Conservation (phyloP, 2,888 invertebrate species). For the Eudemis profundana region DNA sequence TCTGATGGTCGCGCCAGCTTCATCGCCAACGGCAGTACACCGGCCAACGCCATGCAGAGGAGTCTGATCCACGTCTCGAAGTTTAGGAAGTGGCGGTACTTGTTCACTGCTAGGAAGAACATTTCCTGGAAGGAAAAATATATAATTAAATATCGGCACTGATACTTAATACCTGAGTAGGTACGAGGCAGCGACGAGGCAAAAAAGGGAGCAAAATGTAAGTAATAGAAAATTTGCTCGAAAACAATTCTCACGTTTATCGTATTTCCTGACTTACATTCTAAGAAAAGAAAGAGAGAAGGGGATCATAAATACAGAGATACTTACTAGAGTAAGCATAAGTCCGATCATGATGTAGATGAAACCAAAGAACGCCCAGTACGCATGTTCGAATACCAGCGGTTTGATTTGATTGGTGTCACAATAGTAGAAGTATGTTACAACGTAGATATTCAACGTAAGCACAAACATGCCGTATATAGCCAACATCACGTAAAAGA, state of each 20-base stretch:
- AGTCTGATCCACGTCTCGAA: constrained; percentile 85
- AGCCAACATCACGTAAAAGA: constrained; percentile 63
- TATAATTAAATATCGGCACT: too few species aligned
- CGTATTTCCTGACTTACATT: too few species aligned
- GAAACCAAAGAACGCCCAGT: constrained; percentile 25
- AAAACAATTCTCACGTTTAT: too few species aligned
- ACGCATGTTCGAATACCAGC: constrained; percentile 8
- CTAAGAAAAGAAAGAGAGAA: too few species aligned
- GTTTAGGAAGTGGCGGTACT: constrained; percentile 79
- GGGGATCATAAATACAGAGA: not conserved
- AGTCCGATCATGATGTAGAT: constrained; percentile 36
- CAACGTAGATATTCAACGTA: constrained; percentile 61
- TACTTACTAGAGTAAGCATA: constrained; percentile 37
- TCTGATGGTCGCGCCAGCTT: constrained; percentile 53
- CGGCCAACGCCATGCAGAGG: constrained; percentile 72
- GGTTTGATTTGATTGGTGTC: constrained; percentile 44
- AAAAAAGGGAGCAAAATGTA: too few species aligned
- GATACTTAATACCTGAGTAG: too few species aligned
- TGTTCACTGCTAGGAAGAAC: constrained; percentile 79
- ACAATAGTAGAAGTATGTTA: constrained; percentile 50
- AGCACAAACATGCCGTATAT: constrained; percentile 65
- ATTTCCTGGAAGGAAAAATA: constrained; percentile 71
- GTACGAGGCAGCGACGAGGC: too few species aligned
- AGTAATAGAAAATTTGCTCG: too few species aligned
- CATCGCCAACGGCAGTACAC: constrained; percentile 72